Evolutionary conservation across 2,797 vertebrate species (phyloP).

Genomic region (Enteromius afrohamiltoni): DNA sequence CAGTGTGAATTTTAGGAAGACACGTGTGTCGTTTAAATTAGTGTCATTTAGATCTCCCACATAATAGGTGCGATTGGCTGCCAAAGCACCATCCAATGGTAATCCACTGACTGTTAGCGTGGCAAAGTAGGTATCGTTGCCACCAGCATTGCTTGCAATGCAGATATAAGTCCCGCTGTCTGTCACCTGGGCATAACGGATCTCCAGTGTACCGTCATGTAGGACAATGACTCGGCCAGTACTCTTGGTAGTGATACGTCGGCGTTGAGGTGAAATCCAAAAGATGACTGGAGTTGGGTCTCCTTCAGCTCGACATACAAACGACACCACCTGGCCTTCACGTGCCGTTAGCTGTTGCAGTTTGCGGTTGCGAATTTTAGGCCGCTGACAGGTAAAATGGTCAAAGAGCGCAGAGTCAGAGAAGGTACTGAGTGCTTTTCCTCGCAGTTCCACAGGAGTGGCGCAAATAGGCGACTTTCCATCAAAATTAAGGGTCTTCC

Average conservation of each 20-base stretch:
- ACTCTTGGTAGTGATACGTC: constrained; percentile 87
- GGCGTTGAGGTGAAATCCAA: constrained; percentile 95
- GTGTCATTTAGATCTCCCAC: constrained; percentile 87
- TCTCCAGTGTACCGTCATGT: constrained; percentile 89
- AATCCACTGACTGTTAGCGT: constrained; percentile 87
- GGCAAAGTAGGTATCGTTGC: constrained; percentile 97
- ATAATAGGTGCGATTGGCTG: constrained; percentile 85
- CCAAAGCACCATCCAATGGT: constrained; percentile 74
- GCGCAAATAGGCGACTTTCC: constrained; percentile 88
- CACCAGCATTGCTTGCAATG: constrained; percentile 95
- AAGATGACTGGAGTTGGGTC: constrained; percentile 89
- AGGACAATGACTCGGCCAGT: constrained; percentile 85
- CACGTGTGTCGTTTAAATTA: constrained; percentile 89
- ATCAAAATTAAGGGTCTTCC: constrained; percentile 94
- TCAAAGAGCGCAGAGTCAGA: constrained; percentile 94
- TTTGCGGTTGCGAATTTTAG: constrained; percentile 92
- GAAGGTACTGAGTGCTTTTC: constrained; percentile 86
- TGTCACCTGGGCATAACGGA: constrained; percentile 86
- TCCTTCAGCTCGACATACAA: constrained; percentile 91
- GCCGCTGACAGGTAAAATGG: constrained; percentile 95
- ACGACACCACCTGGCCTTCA: constrained; percentile 89
- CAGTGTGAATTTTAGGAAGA: constrained; percentile 90
- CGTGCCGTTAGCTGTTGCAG: constrained; percentile 87
- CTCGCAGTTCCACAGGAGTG: constrained; percentile 87
- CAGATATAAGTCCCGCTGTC: constrained; percentile 98